A percentile compares a stretch with the other conserved stretches of the same genome.
Evolutionary conservation across 2,888 invertebrate genomes (phyloP).

Genomic region (Hipparchia semele): DNA sequence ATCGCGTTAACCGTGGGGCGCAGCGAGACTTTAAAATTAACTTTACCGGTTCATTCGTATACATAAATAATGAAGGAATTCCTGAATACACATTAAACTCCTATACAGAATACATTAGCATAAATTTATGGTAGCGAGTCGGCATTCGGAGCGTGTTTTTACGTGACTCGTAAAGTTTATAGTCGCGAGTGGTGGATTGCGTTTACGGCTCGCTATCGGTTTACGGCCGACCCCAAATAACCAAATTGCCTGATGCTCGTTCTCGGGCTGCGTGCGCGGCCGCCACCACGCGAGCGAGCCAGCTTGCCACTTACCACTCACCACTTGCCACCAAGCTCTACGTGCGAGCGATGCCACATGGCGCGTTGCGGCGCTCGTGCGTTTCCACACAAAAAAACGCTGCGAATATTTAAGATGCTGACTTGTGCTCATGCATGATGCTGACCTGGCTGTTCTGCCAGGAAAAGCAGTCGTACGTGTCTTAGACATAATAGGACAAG

Average conservation of each 20-base stretch:
- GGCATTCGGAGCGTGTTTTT: constrained; percentile 82
- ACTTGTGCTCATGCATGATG: no score
- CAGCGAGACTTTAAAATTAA: constrained; percentile 81
- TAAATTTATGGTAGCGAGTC: constrained; percentile 82
- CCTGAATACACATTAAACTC: constrained; percentile 83
- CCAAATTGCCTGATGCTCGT: constrained; percentile 76
- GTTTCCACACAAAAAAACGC: no score
- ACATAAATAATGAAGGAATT: constrained; percentile 83
- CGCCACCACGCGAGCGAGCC: constrained; percentile 39
- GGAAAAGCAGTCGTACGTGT: no score
- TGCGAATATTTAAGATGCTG: no score
- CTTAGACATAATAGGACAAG: no score
- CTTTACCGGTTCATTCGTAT: constrained; percentile 82
- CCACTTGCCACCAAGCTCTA: neutral
- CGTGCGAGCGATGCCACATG: neutral
- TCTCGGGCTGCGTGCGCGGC: constrained; percentile 44
- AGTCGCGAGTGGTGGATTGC: constrained; percentile 82
- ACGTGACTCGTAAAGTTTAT: constrained; percentile 83
- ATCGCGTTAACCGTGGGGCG: constrained; percentile 71
- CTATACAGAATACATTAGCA: constrained; percentile 84
- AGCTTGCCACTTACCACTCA: neutral
- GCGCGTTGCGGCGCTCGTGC: neutral
- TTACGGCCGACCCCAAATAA: constrained; percentile 82
- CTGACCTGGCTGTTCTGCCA: no score
- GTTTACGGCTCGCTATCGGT: constrained; percentile 81